Conservation (phyloP, 2,113 vertebrate genomes). For the Pycnonotus jocosus region DNA sequence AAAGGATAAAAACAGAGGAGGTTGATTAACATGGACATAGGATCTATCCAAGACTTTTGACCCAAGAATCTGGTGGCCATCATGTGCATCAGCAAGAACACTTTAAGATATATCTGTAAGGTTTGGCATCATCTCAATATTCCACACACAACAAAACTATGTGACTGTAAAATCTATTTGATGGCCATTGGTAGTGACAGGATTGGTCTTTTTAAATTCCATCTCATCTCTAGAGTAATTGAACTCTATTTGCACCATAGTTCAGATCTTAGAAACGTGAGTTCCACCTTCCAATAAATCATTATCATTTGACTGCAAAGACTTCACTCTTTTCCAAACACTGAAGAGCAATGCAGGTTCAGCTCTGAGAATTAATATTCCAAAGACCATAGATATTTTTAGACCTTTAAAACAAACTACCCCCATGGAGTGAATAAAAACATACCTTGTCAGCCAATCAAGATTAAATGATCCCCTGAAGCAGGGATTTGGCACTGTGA, state of each 20-base stretch:
- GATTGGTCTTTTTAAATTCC: conserved; percentile 37
- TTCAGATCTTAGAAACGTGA: not conserved
- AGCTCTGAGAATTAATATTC: not conserved
- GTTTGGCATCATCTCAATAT: conserved; percentile 1
- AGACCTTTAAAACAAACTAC: not conserved
- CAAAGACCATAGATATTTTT: not conserved
- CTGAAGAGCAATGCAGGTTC: not conserved
- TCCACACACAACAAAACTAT: not conserved
- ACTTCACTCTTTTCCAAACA: not conserved
- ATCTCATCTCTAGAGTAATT: conserved; percentile 11
- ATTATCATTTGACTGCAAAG: conserved; percentile 15
- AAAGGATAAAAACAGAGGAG: not conserved
- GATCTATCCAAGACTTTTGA: not conserved
- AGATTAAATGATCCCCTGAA: not conserved
- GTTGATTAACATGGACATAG: not conserved
- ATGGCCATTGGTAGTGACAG: conserved; percentile 39
- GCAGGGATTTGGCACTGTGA: not conserved
- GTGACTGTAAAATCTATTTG: conserved; percentile 16
- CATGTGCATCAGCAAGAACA: not conserved
- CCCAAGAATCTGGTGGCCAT: not conserved
- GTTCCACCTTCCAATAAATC: conserved; percentile 25
- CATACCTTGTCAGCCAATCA: not conserved
- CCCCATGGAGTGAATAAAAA: not conserved
- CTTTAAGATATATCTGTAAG: not conserved
- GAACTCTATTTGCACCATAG: not conserved